Conservation (phyloP, 2,113 vertebrate genomes). For the Coracopsis vasa region DNA sequence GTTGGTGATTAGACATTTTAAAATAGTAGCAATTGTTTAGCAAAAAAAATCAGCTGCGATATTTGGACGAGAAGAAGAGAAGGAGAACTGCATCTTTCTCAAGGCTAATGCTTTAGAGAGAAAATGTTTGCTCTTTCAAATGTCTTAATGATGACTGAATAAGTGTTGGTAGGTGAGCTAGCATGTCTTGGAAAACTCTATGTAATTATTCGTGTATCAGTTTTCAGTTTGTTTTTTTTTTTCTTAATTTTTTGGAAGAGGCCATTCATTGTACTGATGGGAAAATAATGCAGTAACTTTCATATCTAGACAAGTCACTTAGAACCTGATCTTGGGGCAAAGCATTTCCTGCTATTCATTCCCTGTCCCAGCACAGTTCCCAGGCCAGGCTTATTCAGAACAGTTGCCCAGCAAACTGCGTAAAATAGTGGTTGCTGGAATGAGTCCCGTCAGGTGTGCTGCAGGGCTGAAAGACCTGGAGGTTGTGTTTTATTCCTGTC, state of each 20-base stretch:
- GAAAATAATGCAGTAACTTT: not conserved
- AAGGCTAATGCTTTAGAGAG: not conserved
- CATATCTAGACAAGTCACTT: not conserved
- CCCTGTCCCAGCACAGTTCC: not conserved
- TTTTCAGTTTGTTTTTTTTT: not conserved
- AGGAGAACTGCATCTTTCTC: not conserved
- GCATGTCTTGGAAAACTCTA: not conserved
- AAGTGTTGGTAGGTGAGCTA: not conserved
- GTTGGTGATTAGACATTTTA: not conserved
- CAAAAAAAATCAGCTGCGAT: not conserved
- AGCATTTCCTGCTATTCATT: not conserved
- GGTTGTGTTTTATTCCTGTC: not conserved
- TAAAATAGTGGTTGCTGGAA: not conserved
- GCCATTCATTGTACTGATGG: not conserved
- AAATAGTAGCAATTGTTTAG: not conserved
- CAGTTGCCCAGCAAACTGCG: not conserved
- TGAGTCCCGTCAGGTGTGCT: not conserved
- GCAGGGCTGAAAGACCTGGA: rapidly evolving
- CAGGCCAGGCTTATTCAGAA: not conserved
- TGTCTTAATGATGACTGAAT: not conserved
- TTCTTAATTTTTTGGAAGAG: rapidly evolving
- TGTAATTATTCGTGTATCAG: not conserved
- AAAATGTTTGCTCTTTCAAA: not conserved
- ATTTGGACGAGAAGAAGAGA: not conserved
- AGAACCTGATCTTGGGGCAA: not conserved